phyloP scores from a whole-genome alignment of 2,888 invertebrate genomes.

The Phengaris arion region DNA sequence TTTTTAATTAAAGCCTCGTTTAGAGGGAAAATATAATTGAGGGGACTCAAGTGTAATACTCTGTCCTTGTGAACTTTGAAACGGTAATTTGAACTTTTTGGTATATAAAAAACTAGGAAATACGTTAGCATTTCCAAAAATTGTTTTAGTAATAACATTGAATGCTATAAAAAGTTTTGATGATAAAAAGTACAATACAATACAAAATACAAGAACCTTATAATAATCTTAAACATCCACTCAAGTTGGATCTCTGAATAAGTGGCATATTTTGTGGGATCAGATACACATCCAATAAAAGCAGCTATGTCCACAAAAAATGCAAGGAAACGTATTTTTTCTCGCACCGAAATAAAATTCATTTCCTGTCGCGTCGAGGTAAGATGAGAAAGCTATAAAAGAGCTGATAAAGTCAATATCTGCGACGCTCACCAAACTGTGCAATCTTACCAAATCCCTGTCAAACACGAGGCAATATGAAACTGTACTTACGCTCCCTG shows the following conservation, averaged over 20 bases:
- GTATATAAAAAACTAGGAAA: neutral
- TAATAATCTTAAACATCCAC: no score
- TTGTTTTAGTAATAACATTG: no score
- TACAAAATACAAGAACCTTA: no score
- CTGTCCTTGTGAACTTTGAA: neutral
- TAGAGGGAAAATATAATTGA: neutral
- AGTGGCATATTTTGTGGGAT: neutral
- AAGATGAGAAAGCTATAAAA: conserved; percentile 37
- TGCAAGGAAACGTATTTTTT: conserved; percentile 16
- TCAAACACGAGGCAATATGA: conserved; percentile 38
- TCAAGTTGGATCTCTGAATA: neutral
- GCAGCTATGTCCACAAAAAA: neutral
- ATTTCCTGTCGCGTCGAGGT: conserved; percentile 1
- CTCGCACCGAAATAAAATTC: conserved; percentile 17
- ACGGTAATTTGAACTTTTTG: neutral
- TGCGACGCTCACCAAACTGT: conserved; percentile 38
- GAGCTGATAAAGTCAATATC: conserved; percentile 38
- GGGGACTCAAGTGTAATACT: neutral
- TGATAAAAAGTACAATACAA: no score
- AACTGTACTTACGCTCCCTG: conserved; percentile 30
- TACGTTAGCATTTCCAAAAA: neutral
- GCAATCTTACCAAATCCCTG: conserved; percentile 38
- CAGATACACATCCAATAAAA: neutral
- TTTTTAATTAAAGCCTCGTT: conserved; percentile 13
- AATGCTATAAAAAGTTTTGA: no score